These are phyloP conservation scores for Bombycilla garrulus DNA, from an alignment of 2,113 vertebrate species.

Conservation along the genomic window DNA sequence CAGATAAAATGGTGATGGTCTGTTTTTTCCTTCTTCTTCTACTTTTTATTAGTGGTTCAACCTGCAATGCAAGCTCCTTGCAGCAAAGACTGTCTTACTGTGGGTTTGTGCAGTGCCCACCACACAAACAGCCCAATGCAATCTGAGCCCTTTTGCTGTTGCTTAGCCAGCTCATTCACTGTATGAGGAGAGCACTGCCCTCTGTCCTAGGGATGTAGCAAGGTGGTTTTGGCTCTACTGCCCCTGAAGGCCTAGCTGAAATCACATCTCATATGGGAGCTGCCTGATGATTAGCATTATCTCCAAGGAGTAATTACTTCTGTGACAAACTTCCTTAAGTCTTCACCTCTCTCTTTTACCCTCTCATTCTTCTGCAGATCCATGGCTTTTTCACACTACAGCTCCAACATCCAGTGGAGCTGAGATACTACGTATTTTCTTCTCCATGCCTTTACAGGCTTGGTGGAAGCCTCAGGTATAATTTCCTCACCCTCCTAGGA, in stretches of 20 bases:
- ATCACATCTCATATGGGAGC: background rate
- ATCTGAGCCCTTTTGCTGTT: background rate
- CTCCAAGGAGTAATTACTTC: background rate
- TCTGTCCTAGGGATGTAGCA: background rate
- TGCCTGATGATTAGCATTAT: background rate
- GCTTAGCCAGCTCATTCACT: background rate
- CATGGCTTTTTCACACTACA: background rate
- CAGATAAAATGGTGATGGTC: background rate
- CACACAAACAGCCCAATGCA: rapidly evolving
- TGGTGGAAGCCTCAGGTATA: background rate
- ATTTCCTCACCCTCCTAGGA: background rate
- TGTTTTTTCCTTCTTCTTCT: background rate
- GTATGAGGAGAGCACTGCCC: background rate
- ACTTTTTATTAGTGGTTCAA: background rate
- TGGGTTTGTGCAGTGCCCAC: background rate
- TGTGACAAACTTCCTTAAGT: background rate
- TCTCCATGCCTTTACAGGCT: background rate
- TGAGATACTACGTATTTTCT: background rate
- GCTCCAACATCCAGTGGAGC: background rate
- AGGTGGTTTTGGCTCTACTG: background rate
- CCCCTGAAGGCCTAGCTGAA: background rate
- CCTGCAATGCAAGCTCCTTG: background rate
- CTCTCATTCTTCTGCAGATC: background rate
- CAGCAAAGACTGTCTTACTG: background rate
- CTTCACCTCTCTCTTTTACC: background rate